These are phyloP conservation scores for Schizaphis graminum DNA, from an alignment of 2,888 invertebrate genomes.

Conservation along the genomic window DNA sequence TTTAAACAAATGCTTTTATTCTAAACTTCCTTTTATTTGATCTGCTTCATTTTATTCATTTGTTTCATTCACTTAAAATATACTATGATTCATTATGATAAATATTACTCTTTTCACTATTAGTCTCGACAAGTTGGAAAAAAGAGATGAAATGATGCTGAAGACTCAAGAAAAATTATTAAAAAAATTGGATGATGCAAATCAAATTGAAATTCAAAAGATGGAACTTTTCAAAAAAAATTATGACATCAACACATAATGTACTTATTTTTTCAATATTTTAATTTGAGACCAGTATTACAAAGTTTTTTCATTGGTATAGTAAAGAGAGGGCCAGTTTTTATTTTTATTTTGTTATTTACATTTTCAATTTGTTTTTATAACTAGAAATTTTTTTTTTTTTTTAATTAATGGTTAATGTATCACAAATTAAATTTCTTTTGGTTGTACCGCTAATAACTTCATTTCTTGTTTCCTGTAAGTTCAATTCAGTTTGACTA, in stretches of 20 bases:
- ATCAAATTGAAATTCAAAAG: not conserved
- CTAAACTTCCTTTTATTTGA: not conserved
- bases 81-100: not conserved
- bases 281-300: not conserved
- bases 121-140: not conserved
- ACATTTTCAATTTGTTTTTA: not conserved
- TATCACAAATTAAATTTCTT: conserved; percentile 4
- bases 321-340: not conserved
- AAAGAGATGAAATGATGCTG: not conserved
- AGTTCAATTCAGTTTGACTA: not conserved
- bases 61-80: not conserved
- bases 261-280: not conserved
- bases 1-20: not conserved
- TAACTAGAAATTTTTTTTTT: not conserved
- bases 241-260: not conserved
- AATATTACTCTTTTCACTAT: not conserved
- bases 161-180: not conserved
- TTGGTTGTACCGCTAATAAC: not conserved
- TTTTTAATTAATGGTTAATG: not conserved
- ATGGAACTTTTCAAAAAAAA: not conserved
- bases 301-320: not conserved
- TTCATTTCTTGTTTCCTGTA: not conserved
- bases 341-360: not conserved
- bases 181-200: not conserved
- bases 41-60: not conserved